phyloP scores from a whole-genome alignment of 2,797 vertebrate species.

The Craterocephalus amniculus region DNA sequence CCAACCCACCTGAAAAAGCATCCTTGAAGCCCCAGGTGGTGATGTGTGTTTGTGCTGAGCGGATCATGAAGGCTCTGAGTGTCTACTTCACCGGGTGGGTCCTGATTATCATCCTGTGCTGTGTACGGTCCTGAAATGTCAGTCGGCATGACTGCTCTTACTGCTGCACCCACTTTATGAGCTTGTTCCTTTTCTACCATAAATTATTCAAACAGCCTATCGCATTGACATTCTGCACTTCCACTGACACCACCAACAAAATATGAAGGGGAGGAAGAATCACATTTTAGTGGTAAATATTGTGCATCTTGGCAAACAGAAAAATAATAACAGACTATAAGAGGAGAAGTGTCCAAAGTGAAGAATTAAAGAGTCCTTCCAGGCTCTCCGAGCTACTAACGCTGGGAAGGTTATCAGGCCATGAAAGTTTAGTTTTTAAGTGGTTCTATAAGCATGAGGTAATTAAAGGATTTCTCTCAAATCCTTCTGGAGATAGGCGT shows the following conservation, averaged over 20 bases:
- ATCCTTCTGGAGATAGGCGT: slow-evolving; percentile 26
- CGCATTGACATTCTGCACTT: slow-evolving; percentile 21
- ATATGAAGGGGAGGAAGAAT: slow-evolving; percentile 3
- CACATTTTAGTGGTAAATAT: slow-evolving; percentile 8
- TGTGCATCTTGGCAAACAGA: background rate
- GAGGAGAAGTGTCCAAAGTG: background rate
- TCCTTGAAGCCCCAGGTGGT: background rate
- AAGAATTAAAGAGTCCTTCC: background rate
- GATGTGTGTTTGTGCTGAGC: slow-evolving; percentile 8
- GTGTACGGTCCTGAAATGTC: slow-evolving; percentile 38
- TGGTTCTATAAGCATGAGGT: slow-evolving; percentile 24
- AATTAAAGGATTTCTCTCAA: slow-evolving; percentile 56
- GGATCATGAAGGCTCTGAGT: slow-evolving; percentile 7
- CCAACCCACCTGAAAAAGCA: background rate
- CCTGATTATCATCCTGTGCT: slow-evolving; percentile 16
- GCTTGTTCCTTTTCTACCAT: slow-evolving; percentile 21
- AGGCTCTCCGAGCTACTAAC: background rate
- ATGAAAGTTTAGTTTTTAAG: slow-evolving; percentile 32
- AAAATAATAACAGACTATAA: background rate
- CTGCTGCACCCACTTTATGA: slow-evolving; percentile 20
- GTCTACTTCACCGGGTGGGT: slow-evolving; percentile 29
- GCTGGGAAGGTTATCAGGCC: slow-evolving; percentile 10
- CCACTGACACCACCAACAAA: background rate
- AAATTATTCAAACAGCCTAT: slow-evolving; percentile 44
- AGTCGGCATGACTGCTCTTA: slow-evolving; percentile 36